These are phyloP conservation scores for Anser brachyrhynchus DNA, from an alignment of 2,113 vertebrate species.

Conservation along the genomic window DNA sequence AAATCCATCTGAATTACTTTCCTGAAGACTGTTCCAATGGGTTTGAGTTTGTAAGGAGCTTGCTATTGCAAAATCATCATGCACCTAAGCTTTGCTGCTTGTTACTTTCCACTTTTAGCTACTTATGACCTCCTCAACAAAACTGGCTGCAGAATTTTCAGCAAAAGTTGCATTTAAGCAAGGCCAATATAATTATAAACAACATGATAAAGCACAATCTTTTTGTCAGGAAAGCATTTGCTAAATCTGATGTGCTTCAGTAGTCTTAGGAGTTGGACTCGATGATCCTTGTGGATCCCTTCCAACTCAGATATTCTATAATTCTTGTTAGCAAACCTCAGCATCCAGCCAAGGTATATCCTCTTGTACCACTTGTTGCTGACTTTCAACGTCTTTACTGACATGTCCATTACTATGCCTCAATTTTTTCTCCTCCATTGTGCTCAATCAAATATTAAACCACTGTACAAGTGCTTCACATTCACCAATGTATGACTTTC, in stretches of 20 bases:
- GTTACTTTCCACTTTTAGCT: background rate
- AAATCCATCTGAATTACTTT: background rate
- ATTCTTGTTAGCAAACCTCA: constrained; percentile 12
- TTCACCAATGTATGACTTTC: background rate
- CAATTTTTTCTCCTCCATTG: background rate
- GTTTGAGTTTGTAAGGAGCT: background rate
- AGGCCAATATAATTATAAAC: background rate
- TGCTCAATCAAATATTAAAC: background rate
- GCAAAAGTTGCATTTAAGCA: background rate
- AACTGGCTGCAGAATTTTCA: background rate
- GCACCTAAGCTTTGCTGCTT: background rate
- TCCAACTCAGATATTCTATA: too few relatives aligned
- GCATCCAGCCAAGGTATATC: background rate
- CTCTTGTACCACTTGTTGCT: background rate
- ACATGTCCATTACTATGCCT: background rate
- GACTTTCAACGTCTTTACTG: background rate
- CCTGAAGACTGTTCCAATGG: background rate
- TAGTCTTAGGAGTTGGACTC: background rate
- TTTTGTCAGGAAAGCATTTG: background rate
- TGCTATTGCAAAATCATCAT: background rate
- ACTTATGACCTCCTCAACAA: background rate
- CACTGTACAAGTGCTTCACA: background rate
- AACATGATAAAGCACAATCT: background rate
- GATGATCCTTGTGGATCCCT: too few relatives aligned
- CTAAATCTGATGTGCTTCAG: background rate